Conservation (phyloP, 2,113 vertebrate genomes). For the Mellivora capensis region DNA sequence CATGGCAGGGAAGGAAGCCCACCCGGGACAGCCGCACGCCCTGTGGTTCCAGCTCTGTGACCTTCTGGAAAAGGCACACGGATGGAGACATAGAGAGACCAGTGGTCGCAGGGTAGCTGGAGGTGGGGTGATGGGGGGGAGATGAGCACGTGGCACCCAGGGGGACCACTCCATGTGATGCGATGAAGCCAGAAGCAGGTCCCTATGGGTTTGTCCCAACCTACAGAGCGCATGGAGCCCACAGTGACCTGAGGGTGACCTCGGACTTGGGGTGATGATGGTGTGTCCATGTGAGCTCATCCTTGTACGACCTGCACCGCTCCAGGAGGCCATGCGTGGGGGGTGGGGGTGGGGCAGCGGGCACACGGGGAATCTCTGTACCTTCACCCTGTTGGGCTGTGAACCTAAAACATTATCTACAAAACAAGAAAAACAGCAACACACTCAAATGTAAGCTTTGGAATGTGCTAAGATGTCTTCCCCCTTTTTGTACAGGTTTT, state of each 20-base stretch:
- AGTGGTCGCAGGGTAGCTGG: background rate
- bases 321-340: background rate
- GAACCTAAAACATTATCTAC: background rate
- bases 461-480: background rate
- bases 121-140: background rate
- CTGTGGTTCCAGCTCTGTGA: background rate
- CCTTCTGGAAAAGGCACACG: background rate
- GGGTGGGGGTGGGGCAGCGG: fast-evolving
- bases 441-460: background rate
- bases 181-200: fast-evolving
- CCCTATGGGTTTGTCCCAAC: fast-evolving
- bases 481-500: background rate
- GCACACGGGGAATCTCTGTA: background rate
- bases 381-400: background rate
- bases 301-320: background rate
- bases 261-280: fast-evolving
- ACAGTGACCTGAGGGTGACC: background rate
- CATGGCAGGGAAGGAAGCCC: background rate
- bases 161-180: fast-evolving
- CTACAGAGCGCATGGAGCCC: background rate
- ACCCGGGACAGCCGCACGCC: fast-evolving
- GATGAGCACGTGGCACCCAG: fast-evolving
- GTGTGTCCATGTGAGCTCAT: fast-evolving
- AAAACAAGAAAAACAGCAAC: background rate
- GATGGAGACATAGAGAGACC: fast-evolving